A percentile compares a stretch with the other conserved stretches of the same genome.
Conservation (phyloP, 2,888 invertebrate genomes). For the Caenorhabditis sp. region DNA sequence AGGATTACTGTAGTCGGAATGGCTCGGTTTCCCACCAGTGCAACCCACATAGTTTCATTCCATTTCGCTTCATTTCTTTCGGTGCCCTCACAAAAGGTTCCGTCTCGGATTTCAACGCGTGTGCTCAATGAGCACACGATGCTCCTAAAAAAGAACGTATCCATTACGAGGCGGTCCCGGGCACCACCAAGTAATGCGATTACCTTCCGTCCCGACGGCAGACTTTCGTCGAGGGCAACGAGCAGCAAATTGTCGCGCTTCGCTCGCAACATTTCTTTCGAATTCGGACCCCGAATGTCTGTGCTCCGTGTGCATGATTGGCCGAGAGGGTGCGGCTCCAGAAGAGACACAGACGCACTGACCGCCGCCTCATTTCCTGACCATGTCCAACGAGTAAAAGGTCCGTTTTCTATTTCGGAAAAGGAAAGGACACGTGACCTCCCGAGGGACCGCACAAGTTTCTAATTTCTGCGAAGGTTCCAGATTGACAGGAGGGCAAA, state of each 20-base stretch:
- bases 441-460: not conserved
- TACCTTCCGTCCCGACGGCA: slow-evolving; percentile 15
- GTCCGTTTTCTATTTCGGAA: slow-evolving; percentile 8
- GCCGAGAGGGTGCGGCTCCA: not conserved
- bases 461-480: slow-evolving; percentile 1
- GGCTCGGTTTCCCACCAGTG: not conserved
- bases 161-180: slow-evolving; percentile 19
- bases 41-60: not conserved
- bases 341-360: slow-evolving; percentile 21
- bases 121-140: slow-evolving; percentile 13
- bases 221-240: slow-evolving; percentile 8
- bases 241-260: not conserved
- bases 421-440: not conserved
- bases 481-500: slow-evolving; percentile 12
- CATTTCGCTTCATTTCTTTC: not conserved
- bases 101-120: slow-evolving; percentile 22
- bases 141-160: slow-evolving; percentile 29
- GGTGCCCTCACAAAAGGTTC: slow-evolving; percentile 4
- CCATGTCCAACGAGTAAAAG: not conserved
- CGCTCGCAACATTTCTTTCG: slow-evolving; percentile 37
- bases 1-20: slow-evolving; percentile 7
- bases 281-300: slow-evolving; percentile 10
- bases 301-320: slow-evolving; percentile 25
- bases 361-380: slow-evolving; percentile 27
- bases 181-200: slow-evolving; percentile 21